Evolutionary conservation across 2,113 vertebrate species (phyloP).

Genomic region (Myiopsitta monachus): DNA sequence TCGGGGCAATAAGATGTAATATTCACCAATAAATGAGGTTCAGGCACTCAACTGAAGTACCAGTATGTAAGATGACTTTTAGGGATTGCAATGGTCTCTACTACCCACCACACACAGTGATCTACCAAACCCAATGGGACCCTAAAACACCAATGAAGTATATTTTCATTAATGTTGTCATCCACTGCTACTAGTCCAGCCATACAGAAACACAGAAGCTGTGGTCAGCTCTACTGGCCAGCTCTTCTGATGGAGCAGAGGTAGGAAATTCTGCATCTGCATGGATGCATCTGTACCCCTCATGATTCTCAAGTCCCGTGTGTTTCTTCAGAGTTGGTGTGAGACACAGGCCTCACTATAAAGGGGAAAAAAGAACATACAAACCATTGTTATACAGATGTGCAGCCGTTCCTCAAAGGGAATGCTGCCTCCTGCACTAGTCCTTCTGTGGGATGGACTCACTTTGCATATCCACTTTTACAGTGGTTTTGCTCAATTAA

Average conservation of each 20-base stretch:
- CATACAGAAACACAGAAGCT: background rate
- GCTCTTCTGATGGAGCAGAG: background rate
- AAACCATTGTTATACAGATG: background rate
- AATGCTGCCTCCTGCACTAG: background rate
- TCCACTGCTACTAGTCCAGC: background rate
- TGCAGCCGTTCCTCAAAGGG: background rate
- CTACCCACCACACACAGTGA: accelerated
- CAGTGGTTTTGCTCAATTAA: background rate
- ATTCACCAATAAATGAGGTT: background rate
- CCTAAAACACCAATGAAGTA: background rate
- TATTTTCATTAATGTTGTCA: background rate
- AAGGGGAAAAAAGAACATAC: background rate
- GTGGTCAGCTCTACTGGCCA: background rate
- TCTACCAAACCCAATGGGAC: background rate
- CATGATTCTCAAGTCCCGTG: background rate
- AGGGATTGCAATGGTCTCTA: background rate
- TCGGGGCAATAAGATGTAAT: background rate
- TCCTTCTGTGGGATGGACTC: background rate
- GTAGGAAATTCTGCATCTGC: background rate
- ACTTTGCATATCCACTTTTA: background rate
- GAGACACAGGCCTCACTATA: background rate
- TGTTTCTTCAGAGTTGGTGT: background rate
- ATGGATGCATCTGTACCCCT: background rate
- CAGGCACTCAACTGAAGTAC: background rate
- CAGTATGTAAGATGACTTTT: background rate